Base-by-base conservation (phyloP, 2,888 invertebrate species). In the Biston stratarius region DNA sequence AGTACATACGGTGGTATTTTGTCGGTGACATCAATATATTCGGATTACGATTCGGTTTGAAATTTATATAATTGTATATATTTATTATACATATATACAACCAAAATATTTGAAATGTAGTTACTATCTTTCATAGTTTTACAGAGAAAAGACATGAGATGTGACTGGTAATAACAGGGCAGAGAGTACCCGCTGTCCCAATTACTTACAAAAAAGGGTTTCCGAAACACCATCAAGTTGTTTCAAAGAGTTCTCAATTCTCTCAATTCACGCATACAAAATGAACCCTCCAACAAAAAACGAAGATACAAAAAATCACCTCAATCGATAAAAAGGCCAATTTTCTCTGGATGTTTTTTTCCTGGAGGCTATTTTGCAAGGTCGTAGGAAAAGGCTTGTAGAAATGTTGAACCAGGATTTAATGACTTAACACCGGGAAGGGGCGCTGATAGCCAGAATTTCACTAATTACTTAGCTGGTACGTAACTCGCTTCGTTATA, bases 391-490 rank as follows among this genome's bases (percentile, higher is more conserved):
- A 64, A 58, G 15, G 67, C 49, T 61, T 53, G 56, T 49, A 65
- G 53, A 45, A 40, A 55, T 55, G 40, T 55, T 42, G 52, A 42
- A 52, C 53, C 51, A 34, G 55, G 52, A 61, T 51, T 56, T 70
- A 67, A 64, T 67, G 64, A 67, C 61, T 64, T 68, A 68, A 58
- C 63, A 38, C 67, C 14, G 58, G 57, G 40, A 40, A 42, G n/a
- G 24, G 40, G 51, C 51, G 55, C 60, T 53, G 71, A 70, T 68
- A 66, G 42, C 53, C 48, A 52, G 53, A 65, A 61, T 51, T 71
- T 45, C 52, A 11, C 65, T 71, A 71, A 71, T 71, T 71, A 71
- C 52, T 60, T 58, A 59, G 44, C 60, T 66, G 42, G 57, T 48
- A 48, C 40, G 38, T 47, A 48, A 55, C 58, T 59, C 42, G 57